Evolutionary conservation across 2,888 invertebrate genomes (phyloP), one percentile per base, ranked within the genome.

Genomic region (Laspeyria flexula): DNA sequence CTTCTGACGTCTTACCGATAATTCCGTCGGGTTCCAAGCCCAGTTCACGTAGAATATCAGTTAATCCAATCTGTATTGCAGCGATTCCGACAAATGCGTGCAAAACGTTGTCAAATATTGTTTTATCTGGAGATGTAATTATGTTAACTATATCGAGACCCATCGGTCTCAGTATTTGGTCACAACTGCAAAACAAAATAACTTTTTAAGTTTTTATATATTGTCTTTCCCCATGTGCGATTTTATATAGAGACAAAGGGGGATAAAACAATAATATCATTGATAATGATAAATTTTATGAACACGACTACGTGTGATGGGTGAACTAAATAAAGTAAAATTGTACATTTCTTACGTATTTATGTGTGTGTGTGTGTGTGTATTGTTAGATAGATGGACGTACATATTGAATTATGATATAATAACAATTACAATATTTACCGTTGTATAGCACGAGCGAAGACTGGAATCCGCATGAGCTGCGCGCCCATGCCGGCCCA

Each of bases 401-500:
- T n/a, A n/a, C n/a, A n/a, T n/a, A n/a, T n/a, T n/a, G n/a, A n/a
- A n/a, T n/a, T n/a, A n/a, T n/a, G n/a, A n/a, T n/a, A n/a, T n/a
- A 7, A 25, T 7, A 7, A 6, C 1, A 11, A 7, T 1, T n/a
- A 29, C 31, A 1, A 13, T 7, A 21, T 31, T 41, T 74, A 89
- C 90, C 81, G 76, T 68, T 92, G 80, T 49, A 96, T 94, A 7
- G 92, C 85, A 10, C 83, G 82, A 4, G 93, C 89, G 75, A 96
- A 96, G 10, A 93, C 79, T 0, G 94, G 94, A 57, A 96, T 86
- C 33, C 87, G 81, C 94, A 96, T 94, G 67, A 96, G 90, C 38
- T 94, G 89, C 15, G 88, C 75, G 0, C 94, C 95, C 95, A 96
- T 95, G 16, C 94, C 94, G 25, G 92, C 81, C 95, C 95, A 96